phyloP scores from a whole-genome alignment of 2,888 invertebrate genomes.

The Himalopsyche tibetana region DNA sequence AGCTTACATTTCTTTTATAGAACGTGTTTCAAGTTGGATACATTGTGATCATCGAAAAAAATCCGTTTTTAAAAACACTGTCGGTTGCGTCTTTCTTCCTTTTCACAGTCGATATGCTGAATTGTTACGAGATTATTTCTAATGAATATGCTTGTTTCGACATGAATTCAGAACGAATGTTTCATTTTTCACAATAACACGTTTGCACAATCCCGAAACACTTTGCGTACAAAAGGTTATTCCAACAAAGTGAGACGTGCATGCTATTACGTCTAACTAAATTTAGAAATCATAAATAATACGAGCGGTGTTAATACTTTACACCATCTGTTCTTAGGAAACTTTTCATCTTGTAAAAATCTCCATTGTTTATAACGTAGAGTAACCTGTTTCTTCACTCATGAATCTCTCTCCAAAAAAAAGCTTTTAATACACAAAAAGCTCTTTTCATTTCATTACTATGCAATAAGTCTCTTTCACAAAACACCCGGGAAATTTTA shows the following conservation, averaged over 20 bases:
- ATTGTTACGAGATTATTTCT: too few relatives aligned
- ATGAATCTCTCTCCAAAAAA: not conserved
- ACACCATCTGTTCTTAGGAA: conserved; percentile 14
- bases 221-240: conserved; percentile 9
- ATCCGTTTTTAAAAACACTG: too few relatives aligned
- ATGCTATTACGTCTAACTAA: not conserved
- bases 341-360: conserved; percentile 26
- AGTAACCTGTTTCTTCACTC: not conserved
- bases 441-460: not conserved
- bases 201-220: not conserved
- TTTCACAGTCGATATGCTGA: too few relatives aligned
- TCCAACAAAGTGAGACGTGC: not conserved
- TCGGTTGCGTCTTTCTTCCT: too few relatives aligned
- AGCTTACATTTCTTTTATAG: too few relatives aligned
- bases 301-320: conserved; percentile 6
- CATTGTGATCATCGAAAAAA: too few relatives aligned
- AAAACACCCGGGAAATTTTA: too few relatives aligned
- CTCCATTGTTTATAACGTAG: not conserved
- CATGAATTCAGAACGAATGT: not conserved
- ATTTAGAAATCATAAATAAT: conserved; percentile 30
- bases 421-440: not conserved
- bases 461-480: too few relatives aligned
- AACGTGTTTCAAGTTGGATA: too few relatives aligned
- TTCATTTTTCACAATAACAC: conserved; percentile 11
- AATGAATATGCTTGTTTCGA: too few relatives aligned